phyloP scores from a whole-genome alignment of 2,113 vertebrate genomes.

The Gallinago jamesoni region DNA sequence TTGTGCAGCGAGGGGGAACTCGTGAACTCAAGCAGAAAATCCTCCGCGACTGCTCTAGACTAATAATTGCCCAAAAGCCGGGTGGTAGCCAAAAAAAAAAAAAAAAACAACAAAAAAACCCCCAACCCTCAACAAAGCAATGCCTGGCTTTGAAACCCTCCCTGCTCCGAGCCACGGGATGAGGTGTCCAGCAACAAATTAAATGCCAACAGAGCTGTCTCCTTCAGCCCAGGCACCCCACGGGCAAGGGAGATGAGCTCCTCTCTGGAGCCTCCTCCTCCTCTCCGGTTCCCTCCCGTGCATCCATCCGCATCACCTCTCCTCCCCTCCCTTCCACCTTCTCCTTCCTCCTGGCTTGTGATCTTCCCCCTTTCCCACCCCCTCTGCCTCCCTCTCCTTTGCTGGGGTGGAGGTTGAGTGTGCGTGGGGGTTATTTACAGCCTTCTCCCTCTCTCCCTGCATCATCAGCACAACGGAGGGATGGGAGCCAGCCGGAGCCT shows the following conservation, averaged over 20 bases:
- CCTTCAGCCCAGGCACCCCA: neutral
- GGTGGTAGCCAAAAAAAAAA: neutral
- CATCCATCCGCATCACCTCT: neutral
- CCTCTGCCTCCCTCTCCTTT: neutral
- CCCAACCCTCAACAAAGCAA: neutral
- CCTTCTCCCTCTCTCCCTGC: neutral
- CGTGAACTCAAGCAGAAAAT: constrained; percentile 55
- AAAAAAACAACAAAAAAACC: neutral
- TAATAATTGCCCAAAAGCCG: constrained; percentile 37
- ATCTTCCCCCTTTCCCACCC: neutral
- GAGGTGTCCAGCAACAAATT: neutral
- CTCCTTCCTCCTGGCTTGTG: neutral
- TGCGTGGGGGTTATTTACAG: neutral
- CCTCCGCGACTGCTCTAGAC: constrained; percentile 39
- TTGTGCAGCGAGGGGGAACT: constrained; percentile 53
- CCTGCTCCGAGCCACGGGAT: neutral
- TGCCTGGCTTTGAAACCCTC: neutral
- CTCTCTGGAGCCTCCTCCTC: neutral
- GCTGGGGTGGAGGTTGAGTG: neutral
- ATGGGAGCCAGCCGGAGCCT: neutral
- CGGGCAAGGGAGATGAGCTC: neutral
- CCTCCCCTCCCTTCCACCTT: neutral
- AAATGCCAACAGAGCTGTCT: constrained; percentile 2
- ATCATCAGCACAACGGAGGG: neutral
- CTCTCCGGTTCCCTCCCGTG: neutral